Percentiles rank a stretch among this genome's conserved stretches.
These are phyloP conservation scores for Dysdera silvatica DNA, from an alignment of 1,140 invertebrate genomes.

Conservation along the genomic window DNA sequence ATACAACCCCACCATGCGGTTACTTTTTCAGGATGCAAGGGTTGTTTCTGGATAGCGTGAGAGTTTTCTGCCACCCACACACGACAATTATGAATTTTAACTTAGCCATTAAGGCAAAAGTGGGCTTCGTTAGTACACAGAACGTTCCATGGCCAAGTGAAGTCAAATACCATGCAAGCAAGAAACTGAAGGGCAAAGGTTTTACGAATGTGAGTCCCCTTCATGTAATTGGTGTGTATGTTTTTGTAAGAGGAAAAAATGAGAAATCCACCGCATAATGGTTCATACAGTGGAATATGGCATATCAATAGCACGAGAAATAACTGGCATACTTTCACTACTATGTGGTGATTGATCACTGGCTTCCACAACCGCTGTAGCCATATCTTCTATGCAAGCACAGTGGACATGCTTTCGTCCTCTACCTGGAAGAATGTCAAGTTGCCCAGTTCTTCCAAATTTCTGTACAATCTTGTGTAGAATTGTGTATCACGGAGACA, in stretches of 20 bases:
- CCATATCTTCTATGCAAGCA: background rate
- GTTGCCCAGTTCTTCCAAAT: background rate
- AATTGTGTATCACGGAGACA: background rate
- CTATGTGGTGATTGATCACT: background rate
- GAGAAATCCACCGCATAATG: background rate
- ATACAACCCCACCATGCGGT: background rate
- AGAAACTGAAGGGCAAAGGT: background rate
- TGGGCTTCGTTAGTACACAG: background rate
- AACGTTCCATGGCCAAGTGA: slow-evolving; percentile 2
- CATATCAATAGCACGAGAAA: background rate
- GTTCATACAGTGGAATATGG: background rate
- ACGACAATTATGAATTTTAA: background rate
- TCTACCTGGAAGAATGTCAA: background rate
- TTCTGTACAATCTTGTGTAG: background rate
- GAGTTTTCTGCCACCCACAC: background rate
- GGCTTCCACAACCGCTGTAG: background rate
- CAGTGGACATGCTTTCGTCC: background rate
- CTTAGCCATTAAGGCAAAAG: background rate
- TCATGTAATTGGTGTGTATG: background rate
- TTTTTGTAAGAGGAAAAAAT: background rate
- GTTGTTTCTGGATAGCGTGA: background rate
- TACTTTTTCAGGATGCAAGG: slow-evolving; percentile 1
- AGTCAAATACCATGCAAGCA: background rate
- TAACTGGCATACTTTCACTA: background rate
- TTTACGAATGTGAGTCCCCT: background rate